Base-by-base conservation (phyloP, 1,140 invertebrate species). In the Eubasilissa regina region DNA sequence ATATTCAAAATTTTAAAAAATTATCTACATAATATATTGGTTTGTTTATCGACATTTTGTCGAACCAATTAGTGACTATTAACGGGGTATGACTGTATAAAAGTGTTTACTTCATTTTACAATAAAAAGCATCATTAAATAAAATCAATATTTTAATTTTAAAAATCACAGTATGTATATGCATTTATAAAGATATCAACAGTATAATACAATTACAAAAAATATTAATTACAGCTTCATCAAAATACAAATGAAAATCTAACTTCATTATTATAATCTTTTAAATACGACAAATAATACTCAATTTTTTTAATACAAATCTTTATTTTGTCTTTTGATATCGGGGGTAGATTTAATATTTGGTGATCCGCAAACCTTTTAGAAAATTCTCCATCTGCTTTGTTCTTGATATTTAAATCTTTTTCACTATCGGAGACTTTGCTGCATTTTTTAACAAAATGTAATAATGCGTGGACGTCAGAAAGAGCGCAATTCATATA, bases 261-360 rank as follows among this genome's bases (percentile, higher is more conserved):
- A 53, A 70, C 25, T 7, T 70, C 66, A 3, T 25, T 51, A 25
- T 55, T 43, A 47, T 56, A 55, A 56, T 77, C 70, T 74, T 91
- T 90, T 60, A 91, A 85, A 89, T 91, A 94, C 0, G 92, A 92
- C 77, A 94, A 86, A 85, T 93, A 93, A 87, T 92, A 95, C 84
- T 94, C 93, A 10, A 94, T 84, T 87, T 94, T 94, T 83, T 93
- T 94, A 1, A 90, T 84, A 81, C 88, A 86, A 56, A 90, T 88
- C 80, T 90, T 88, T 3, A 94, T 79, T 85, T 90, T 91, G 64
- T 90, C 90, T 82, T 89, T 87, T 35, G 91, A 86, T 80, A 93
- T 84, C 53, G 87, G 83, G 58, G 87, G 87, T 7, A 89, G 86
- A 78, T 89, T 84, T 53, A 86, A 83, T 84, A 85, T 80, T 83